These are phyloP conservation scores for Lordiphosa stackelbergi DNA, from an alignment of 1,140 invertebrate genomes.

Conservation along the genomic window DNA sequence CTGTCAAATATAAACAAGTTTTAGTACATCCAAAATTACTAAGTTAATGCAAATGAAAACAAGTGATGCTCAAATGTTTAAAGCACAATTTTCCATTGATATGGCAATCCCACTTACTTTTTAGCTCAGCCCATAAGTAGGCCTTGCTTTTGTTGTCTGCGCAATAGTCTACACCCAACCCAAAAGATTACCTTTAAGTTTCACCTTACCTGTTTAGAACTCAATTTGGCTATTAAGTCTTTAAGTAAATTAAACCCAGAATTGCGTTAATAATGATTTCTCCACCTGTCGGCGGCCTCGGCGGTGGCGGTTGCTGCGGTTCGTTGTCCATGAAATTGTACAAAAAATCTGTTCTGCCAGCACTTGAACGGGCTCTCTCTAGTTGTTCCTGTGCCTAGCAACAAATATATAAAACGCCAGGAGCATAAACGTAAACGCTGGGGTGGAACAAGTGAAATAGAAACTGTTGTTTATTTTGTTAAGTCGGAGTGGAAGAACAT, in stretches of 20 bases:
- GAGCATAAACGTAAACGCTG: not conserved
- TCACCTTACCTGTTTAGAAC: conserved; percentile 9
- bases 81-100: too few relatives aligned
- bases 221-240: conserved; percentile 29
- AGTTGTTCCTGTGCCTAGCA: too few relatives aligned
- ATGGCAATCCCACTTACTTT: conserved; percentile 1
- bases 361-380: too few relatives aligned
- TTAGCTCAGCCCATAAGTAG: conserved; percentile 33
- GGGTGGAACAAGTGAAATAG: conserved; percentile 15
- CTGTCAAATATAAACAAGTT: too few relatives aligned
- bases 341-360: not conserved
- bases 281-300: conserved; percentile 2
- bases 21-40: too few relatives aligned
- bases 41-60: too few relatives aligned
- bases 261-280: conserved; percentile 39
- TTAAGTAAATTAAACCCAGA: conserved; percentile 35
- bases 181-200: conserved; percentile 3
- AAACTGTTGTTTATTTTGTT: conserved; percentile 32
- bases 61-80: too few relatives aligned
- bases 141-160: not conserved
- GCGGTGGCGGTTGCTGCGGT: not conserved
- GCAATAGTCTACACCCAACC: not conserved
- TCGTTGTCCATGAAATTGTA: conserved; percentile 16
- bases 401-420: conserved; percentile 11
- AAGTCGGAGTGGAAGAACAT: not conserved